Evolutionary conservation across 2,113 vertebrate species (phyloP), one percentile per base, ranked within the genome.

Genomic region (Amphilophus citrinellus): DNA sequence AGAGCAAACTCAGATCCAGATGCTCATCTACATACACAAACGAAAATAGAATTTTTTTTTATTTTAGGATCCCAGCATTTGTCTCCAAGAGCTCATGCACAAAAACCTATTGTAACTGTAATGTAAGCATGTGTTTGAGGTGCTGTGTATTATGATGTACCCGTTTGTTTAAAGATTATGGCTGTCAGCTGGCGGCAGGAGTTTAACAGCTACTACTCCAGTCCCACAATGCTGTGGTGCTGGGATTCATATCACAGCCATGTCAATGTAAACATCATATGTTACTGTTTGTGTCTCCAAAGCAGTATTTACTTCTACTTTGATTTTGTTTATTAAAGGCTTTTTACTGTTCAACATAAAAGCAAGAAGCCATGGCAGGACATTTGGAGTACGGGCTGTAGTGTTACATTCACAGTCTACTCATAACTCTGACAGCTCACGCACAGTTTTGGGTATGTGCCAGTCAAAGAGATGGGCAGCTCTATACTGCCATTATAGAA

Each of bases 251-350:
- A 85, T 86, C 86, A 27, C 85, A 87, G 88, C 84, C 83, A 87
- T 77, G 87, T 88, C 84, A 91, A 89, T 3, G 71, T 91, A 93
- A 94, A 92, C 91, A 92, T 90, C 85, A 87, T 65, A 66, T 91
- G 90, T 88, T 90, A 93, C 80, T 68, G 79, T 87, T 93, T 92
- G 80, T 56, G 86, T 71, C 86, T 88, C 73, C 73, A 81, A 84
- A 85, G 77, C 62, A 80, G 47, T 91, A 91, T 91, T 93, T 93
- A 92, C 88, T 92, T 92, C 82, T 76, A 35, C 85, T 89, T 93
- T 91, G 88, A 92, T 90, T 93, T 89, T 93, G 92, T 94, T 93
- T 93, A 93, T 90, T 88, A 84, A 90, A 92, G 82, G 76, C 61
- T 86, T 89, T 39, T 92, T 88, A 89, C 84, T 89, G 86, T 88